Base-by-base conservation (phyloP, 2,888 invertebrate genomes). In the Mythimna ferrago region DNA sequence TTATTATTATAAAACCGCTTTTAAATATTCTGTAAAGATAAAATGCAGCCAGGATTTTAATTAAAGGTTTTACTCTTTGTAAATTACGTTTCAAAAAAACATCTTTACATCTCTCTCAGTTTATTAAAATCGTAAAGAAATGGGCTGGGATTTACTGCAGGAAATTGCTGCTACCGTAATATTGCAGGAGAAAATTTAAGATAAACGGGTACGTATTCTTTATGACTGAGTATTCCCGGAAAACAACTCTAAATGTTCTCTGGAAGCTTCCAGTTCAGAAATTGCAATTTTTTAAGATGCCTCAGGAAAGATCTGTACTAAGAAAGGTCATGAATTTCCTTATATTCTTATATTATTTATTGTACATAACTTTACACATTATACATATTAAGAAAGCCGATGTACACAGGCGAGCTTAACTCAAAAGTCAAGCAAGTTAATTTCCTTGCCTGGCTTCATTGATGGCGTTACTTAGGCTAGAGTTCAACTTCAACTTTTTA, bases 91-190 rank as follows among this genome's bases (percentile, higher is more conserved):
- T 44, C 0, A 65, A 76, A 72, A 70, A 70, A 67, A 64, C 21
- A 57, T 57, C 32, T 67, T 73, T 75, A 48, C 53, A 72, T 48
- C 66, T 67, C 68, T 70, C 44, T 65, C 69, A 67, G 61, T 80
- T 80, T 74, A 80, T 83, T 80, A 83, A 80, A 74, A 80, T 83
- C 62, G 61, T 80, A 74, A 83, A 80, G 79, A 74, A 68, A 83
- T 74, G 54, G 54, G 11, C 58, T 58, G 56, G 65, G 44, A 71
- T 80, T 79, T 70, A 70, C 80, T 66, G 48, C 69, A 67, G 57
- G 61, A 79, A 80, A 70, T 73, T 66, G 60, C 80, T 71, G 78
- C 56, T 69, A 70, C 66, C 63, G 19, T 65, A 62, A 66, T 67
- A 54, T 73, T 74, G 19, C 44, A 61, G 48, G 35, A 62, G 32